Evolutionary conservation across 2,797 vertebrate species (phyloP).

Genomic region (Paratrypauchen microcephalus): DNA sequence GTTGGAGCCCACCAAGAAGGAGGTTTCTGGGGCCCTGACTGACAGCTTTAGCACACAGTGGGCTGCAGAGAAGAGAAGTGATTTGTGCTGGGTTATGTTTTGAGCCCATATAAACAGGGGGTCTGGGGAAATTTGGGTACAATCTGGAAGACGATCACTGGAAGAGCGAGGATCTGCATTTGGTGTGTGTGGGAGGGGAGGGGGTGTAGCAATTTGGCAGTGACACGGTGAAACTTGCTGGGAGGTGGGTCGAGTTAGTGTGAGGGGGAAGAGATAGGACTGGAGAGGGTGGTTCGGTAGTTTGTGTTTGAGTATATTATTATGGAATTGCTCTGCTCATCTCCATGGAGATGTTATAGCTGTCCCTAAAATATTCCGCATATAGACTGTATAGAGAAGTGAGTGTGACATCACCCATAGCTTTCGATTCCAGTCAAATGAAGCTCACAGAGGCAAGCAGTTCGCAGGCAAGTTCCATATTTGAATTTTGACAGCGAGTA

Average conservation of each 20-base stretch:
- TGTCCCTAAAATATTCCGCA: too few species aligned
- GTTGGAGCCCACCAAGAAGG: constrained; percentile 20
- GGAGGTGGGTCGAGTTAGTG: constrained; percentile 24
- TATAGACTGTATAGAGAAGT: too few species aligned
- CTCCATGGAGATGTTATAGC: too few species aligned
- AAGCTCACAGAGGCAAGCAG: too few species aligned
- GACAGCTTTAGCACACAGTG: constrained; percentile 34
- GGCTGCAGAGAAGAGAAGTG: constrained; percentile 45
- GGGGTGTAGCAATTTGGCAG: constrained; percentile 61
- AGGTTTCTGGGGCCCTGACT: constrained; percentile 35
- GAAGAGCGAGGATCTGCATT: constrained; percentile 54
- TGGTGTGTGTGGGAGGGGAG: constrained; percentile 7
- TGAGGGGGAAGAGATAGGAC: constrained; percentile 30
- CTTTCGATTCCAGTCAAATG: too few species aligned
- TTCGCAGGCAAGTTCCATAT: too few species aligned
- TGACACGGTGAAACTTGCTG: constrained; percentile 6
- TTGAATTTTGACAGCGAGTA: too few species aligned
- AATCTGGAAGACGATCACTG: constrained; percentile 57
- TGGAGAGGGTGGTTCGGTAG: background rate
- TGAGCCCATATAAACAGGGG: constrained; percentile 53
- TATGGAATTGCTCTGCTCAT: too few species aligned
- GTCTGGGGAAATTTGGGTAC: constrained; percentile 63
- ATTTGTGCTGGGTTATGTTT: constrained; percentile 59
- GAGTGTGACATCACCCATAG: too few species aligned
- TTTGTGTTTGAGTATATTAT: too few species aligned